A percentile compares a stretch with the other conserved stretches of the same genome.
Evolutionary conservation across 2,888 invertebrate genomes (phyloP).

Genomic region (Lasioglossum leucozonium): DNA sequence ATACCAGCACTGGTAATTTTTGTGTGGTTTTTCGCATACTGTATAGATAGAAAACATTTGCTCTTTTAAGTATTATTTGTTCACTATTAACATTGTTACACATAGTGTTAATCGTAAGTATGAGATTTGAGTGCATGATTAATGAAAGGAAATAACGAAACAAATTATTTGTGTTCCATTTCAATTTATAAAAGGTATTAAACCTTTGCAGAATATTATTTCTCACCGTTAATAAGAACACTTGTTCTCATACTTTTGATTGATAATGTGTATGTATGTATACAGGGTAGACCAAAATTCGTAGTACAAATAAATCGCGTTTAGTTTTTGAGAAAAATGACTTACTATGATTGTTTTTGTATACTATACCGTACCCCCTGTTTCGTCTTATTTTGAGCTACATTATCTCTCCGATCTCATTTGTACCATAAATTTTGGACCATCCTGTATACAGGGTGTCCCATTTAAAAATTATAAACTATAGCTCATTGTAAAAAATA

Average conservation of each 20-base stretch:
- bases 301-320: background rate
- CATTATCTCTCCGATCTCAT: no score
- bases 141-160: background rate
- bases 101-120: background rate
- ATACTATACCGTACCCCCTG: background rate
- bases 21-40: constrained; percentile 47
- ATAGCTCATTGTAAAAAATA: background rate
- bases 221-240: background rate
- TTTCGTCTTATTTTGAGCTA: background rate
- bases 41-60: constrained; percentile 33
- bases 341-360: background rate
- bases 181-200: background rate
- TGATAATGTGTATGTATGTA: background rate
- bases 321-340: background rate
- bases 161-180: background rate
- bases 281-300: background rate
- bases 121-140: background rate
- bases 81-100: constrained; percentile 16
- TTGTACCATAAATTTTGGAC: background rate
- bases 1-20: constrained; percentile 82
- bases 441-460: no score
- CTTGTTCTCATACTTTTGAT: background rate
- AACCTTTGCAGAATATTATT: background rate
- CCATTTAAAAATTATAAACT: background rate
- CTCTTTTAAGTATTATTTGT: constrained; percentile 11